These are phyloP conservation scores for Formica exsecta DNA, from an alignment of 1,140 invertebrate genomes.

Conservation along the genomic window DNA sequence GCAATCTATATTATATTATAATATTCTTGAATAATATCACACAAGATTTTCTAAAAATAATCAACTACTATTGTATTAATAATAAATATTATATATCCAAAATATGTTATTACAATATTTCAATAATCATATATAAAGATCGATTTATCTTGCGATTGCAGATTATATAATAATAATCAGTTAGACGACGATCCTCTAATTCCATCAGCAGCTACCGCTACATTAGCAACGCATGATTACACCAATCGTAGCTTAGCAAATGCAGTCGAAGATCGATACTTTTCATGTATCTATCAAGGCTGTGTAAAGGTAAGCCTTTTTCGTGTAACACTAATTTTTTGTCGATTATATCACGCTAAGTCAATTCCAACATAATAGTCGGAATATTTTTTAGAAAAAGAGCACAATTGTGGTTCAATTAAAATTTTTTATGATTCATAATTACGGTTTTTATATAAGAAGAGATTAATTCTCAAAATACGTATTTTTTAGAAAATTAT, in stretches of 20 bases:
- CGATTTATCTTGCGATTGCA: constrained; percentile 68
- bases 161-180: constrained; percentile 84
- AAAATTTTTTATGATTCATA: background rate
- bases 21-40: no score
- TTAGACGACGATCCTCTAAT: constrained; percentile 77
- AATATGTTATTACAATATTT: background rate
- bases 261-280: constrained; percentile 86
- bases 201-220: constrained; percentile 81
- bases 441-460: background rate
- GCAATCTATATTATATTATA: no score
- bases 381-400: background rate
- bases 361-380: background rate
- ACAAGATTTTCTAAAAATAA: background rate
- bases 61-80: background rate
- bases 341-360: background rate
- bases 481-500: background rate
- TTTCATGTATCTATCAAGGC: constrained; percentile 88
- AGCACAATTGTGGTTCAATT: background rate
- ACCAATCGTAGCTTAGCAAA: constrained; percentile 83
- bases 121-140: background rate
- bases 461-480: background rate
- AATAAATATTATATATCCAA: no score
- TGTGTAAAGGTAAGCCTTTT: constrained; percentile 81
- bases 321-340: background rate
- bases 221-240: constrained; percentile 85